Evolutionary conservation across 2,113 vertebrate species (phyloP), one percentile per base, ranked within the genome.

Genomic region (Pedionomus torquatus): DNA sequence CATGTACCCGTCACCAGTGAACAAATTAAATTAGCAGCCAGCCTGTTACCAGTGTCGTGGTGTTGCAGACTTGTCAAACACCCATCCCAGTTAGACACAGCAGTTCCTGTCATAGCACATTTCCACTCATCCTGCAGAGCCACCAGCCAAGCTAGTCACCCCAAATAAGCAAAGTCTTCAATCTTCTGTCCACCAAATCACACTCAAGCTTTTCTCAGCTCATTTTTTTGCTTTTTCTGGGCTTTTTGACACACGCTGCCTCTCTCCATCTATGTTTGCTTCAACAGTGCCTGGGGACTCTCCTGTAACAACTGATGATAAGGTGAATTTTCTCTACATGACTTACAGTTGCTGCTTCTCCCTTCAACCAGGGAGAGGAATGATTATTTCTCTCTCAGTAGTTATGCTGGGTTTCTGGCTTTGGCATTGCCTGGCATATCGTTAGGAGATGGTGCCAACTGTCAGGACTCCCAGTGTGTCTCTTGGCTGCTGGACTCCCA

Each of bases 141-240:
- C 48, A 55, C 64, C 77, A 79, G 81, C 72, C 5, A 0, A 89
- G 31, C 58, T 64, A 2, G 1, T 93, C 93, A 72, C 24, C 61
- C 87, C 75, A 79, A 16, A 89, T 94, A 57, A 94, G 74, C 44
- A 69, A 61, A 96, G 49, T 84, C 66, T 93, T 96, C 94, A 79
- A 54, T 94, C 84, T 86, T 65, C 52, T 80, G 74, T 70, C 35
- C 0, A 1, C 13, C 57, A 69, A 70, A 87, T 89, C 74, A 89
- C 61, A 79, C 28, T 5, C 20, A 28, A 65, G 61, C 18, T 70
- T 63, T 93, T 91, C 68, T 79, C 55, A 71, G 77, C 74, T 83
- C 46, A 17, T 79, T 76, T 30, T 69, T 72, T 57, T 61, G 20
- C 69, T 91, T 61, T 82, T 91, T 61, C 72, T 91, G 77, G 30